Evolutionary conservation across 2,113 vertebrate species (phyloP), one percentile per base, ranked within the genome.

Genomic region (Saiga tatarica): DNA sequence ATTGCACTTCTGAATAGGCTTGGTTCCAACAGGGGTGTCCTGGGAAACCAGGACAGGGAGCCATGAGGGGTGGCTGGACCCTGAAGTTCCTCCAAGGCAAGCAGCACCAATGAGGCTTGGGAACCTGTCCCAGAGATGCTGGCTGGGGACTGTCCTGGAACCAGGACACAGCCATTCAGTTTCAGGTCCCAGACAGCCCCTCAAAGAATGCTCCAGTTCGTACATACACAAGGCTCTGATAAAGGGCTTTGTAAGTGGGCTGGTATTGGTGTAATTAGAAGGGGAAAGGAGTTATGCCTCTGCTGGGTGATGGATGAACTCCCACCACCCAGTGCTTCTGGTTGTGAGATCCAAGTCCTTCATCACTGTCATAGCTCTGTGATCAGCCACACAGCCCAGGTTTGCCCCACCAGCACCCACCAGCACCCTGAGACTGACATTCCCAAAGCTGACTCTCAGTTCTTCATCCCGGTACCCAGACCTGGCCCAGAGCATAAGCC

Each of bases 401-500:
- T 53, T 8, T 5, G 3, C 23, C 93, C 47, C 17, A 12, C 47
- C 7, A 7, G 12, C 42, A 1, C 92, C 50, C 62, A 47, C 26
- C 8, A 30, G 19, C 28, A 21, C n/a, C 36, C 25, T 14, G 6
- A 42, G 59, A n/a, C 86, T 50, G 86, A 50, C 4, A 13, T 79
- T 23, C 33, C 14, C 26, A 17, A 36, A 13, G 47, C 45, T 16
- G 30, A 16, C n/a, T n/a, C 26, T 59, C 0, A 0, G 87, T 33
- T 23, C 47, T 84, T 42, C 14, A 0, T 3, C 1, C 25, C 1
- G 3, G 52, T 0, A 0, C 21, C 42, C 71, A 83, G 55, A 13
- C 15, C 52, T 2, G 21, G 50, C 71, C 57, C 47, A 45, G 30
- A 47, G 5, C 13, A 67, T 33, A 79, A 53, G 60, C 52, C 23